Percentiles rank a stretch among this genome's conserved stretches.
These are phyloP conservation scores for Strigops habroptila DNA, from an alignment of 2,113 vertebrate genomes.

Conservation along the genomic window DNA sequence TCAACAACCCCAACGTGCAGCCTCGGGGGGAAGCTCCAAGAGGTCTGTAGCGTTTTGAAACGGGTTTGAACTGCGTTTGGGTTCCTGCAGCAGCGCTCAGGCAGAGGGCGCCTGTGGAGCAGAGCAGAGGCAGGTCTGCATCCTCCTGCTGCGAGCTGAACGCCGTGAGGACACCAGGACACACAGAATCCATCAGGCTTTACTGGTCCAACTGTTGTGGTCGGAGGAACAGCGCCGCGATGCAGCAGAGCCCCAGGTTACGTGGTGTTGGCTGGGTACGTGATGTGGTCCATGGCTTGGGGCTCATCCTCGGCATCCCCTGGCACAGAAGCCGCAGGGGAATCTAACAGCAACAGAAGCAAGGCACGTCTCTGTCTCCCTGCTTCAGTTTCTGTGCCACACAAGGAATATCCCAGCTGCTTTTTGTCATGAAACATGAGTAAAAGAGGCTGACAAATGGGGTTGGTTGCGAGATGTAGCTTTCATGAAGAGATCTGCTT, in stretches of 20 bases:
- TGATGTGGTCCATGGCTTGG: neutral
- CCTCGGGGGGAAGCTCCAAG: accelerated
- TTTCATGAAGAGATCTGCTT: neutral
- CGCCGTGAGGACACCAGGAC: accelerated
- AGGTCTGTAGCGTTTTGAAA: neutral
- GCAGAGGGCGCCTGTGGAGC: conserved; percentile 41
- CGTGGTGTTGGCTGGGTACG: accelerated
- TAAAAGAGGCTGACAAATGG: neutral
- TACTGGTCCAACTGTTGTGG: accelerated
- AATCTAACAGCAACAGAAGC: neutral
- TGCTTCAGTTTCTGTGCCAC: neutral
- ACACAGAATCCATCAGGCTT: accelerated
- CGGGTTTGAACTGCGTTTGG: neutral
- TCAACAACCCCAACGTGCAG: neutral
- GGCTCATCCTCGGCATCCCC: neutral
- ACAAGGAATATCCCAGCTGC: neutral
- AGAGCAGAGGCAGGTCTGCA: neutral
- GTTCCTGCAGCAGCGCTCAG: neutral
- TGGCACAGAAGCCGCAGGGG: neutral
- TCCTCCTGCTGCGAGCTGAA: too few relatives aligned
- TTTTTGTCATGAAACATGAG: neutral
- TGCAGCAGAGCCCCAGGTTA: neutral
- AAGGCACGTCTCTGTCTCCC: neutral
- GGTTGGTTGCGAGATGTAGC: neutral
- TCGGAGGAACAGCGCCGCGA: neutral